Evolutionary conservation across 2,888 invertebrate species (phyloP), one percentile per base, ranked within the genome.

Genomic region (Erebia aethiops): DNA sequence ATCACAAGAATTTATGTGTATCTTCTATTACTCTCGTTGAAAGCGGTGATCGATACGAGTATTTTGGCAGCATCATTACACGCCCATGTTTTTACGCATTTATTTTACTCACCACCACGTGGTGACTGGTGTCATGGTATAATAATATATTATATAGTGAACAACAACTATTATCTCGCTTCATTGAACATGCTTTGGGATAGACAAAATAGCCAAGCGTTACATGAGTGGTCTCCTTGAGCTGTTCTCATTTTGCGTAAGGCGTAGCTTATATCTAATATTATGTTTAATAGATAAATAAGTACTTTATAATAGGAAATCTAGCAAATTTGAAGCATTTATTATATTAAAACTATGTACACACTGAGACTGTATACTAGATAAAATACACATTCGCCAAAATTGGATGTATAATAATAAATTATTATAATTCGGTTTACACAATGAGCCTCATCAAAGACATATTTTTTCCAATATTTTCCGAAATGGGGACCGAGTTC

Each of bases 31-130:
- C 64, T 58, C 46, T 62, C 65, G 63, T 43, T 58, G 64, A 63
- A 71, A 64, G 64, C 68, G 58, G 52, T 67, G 67, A 73, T 74
- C 69, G 67, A 74, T 69, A 71, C n/a, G n/a, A n/a, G n/a, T n/a
- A n/a, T 69, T 73, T 74, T 74, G 73, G 69, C 63, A 74, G 64
- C 69, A 71, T 71, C 73, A 71, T 69, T 66, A 71, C 68, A 73
- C 73, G 73, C 73, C 73, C 71, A 67, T 71, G 8, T 71, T 67
- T 69, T 71, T 69, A 74, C 54, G 58, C 63, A 49, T 49, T 43
- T 68, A 54, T 26, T 63, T 67, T n/a, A 1, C 51, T 67, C 21
- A 46, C 7, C 63, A 49, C 64, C 73, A 70, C 70, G 54, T 67
- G 62, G 63, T 49, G 49, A 21, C 7, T 7, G 21, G 46, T 35